Evolutionary conservation across 2,888 invertebrate genomes (phyloP), one percentile per base, ranked within the genome.

Genomic region (Drosophila mettleri): DNA sequence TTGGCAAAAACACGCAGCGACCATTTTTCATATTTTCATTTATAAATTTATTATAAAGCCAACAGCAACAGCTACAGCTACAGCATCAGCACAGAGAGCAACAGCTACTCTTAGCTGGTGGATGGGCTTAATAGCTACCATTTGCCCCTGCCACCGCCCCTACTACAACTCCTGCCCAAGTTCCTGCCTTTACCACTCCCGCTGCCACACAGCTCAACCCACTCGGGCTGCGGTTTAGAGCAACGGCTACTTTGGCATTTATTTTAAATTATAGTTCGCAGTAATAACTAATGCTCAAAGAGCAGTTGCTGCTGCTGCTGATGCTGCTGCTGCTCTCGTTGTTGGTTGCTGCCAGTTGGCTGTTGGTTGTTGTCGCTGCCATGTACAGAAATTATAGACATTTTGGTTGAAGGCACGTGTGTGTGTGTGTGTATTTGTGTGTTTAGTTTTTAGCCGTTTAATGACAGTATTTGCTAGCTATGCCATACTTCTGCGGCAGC

Each of bases 11-110:
- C 87, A 84, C 88, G 82, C 89, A 86, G 87, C 76, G 75, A 78
- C 83, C 87, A 88, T 88, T 88, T 88, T 89, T 84, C 83, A 84
- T 86, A 88, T 84, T 82, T 84, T 89, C 82, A 87, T 89, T 87
- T 87, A 87, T 88, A 87, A 88, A 89, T 88, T 88, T 89, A 88
- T 88, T 88, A 88, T 87, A 78, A 82, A 87, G 71, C 79, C 69
- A 86, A 65, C 61, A 68, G 69, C 69, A 76, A 60, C 58, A 65
- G 38, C 39, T 63, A 49, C 48, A 57, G 27, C 41, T 8, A 8
- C 29, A 8, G 27, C 2, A 34, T 46, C 41, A 53, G 41, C n/a
- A 55, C 41, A 33, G 55, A 55, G 54, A 53, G 64, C 52, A 62
- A 52, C 46, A 60, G 68, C 57, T 61, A 46, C 59, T 55, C 62